These are phyloP conservation scores for Ferrisia virgata DNA, from an alignment of 2,888 invertebrate genomes.

Conservation along the genomic window DNA sequence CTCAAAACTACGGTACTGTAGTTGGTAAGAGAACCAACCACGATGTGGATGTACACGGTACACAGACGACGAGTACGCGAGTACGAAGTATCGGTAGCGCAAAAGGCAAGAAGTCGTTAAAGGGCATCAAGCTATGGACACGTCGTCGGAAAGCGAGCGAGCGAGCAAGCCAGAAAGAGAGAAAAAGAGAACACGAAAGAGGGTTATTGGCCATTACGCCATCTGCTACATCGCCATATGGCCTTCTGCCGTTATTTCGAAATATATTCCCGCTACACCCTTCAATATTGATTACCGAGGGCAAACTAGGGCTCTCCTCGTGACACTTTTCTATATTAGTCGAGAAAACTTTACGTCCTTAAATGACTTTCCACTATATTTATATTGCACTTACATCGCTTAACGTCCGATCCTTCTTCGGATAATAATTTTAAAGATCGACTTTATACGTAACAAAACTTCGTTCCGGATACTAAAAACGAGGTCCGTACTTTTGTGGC, in stretches of 20 bases:
- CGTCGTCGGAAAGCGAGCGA: neutral
- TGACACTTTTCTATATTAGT: constrained; percentile 42
- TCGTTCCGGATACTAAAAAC: constrained; percentile 28
- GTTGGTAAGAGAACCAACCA: neutral
- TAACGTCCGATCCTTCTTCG: constrained; percentile 20
- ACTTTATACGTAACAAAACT: constrained; percentile 20
- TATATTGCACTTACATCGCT: constrained; percentile 39
- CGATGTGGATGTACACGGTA: neutral
- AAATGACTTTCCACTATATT: constrained; percentile 43
- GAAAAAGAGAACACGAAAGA: neutral
- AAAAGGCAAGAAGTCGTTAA: constrained; percentile 40
- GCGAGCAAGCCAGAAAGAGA: too few relatives aligned
- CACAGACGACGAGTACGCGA: neutral
- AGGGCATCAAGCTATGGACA: constrained; percentile 43
- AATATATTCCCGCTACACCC: constrained; percentile 36
- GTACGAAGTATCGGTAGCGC: neutral
- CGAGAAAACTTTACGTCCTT: constrained; percentile 14
- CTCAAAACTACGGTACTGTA: too few relatives aligned
- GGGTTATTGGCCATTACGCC: constrained; percentile 45
- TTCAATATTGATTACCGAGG: constrained; percentile 41
- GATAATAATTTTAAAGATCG: constrained; percentile 30
- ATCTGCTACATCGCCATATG: constrained; percentile 45
- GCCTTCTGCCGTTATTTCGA: constrained; percentile 39
- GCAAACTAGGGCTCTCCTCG: constrained; percentile 14
- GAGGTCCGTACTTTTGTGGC: constrained; percentile 22